Base-by-base conservation (phyloP, 2,797 vertebrate genomes). In the Pampus argenteus region DNA sequence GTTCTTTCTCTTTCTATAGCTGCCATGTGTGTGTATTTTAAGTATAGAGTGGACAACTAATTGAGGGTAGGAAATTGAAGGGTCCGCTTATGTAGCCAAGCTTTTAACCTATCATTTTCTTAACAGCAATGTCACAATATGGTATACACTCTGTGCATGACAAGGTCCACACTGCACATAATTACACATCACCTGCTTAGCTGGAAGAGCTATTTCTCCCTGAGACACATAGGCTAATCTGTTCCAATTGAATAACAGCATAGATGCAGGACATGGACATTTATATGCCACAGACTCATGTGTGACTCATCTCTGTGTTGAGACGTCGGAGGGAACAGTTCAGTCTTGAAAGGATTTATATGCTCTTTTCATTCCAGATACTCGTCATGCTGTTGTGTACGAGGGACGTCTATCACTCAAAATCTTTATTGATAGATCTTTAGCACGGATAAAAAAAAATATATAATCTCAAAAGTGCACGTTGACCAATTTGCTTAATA, bases 111-210 rank as follows among this genome's bases (percentile, higher is more conserved):
- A 55, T 84, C 77, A 76, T 77, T 83, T 82, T 40, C 67, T 64
- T 45, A 59, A 60, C 54, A 62, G 31, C 44, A 28, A 26, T 15
- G 47, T 64, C 67, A 74, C 70, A 78, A 78, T 68, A 71, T 65
- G 74, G 48, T 64, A 17, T 17, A 20, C 49, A 26, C 49, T 36
- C 44, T 7, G 49, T 11, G 26, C 56, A 60, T 60, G 54, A 42
- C 80, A 62, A 1, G 15, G 50, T 62, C 44, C 61, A 66, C 22
- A 9, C 52, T 61, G 62, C 5, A 63, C 66, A 51, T 49, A 62
- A 76, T 79, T 50, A 80, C 70, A 78, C 70, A 66, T 85, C 76
- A 76, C 29, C 66, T 60, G 52, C 65, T 74, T 26, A 61, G 48
- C 2, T 64, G 64, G 31, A 29, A 20, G 31, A 57, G 40, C 55